phyloP scores from a whole-genome alignment of 2,888 invertebrate species.

The Dichetophora obliterata region DNA sequence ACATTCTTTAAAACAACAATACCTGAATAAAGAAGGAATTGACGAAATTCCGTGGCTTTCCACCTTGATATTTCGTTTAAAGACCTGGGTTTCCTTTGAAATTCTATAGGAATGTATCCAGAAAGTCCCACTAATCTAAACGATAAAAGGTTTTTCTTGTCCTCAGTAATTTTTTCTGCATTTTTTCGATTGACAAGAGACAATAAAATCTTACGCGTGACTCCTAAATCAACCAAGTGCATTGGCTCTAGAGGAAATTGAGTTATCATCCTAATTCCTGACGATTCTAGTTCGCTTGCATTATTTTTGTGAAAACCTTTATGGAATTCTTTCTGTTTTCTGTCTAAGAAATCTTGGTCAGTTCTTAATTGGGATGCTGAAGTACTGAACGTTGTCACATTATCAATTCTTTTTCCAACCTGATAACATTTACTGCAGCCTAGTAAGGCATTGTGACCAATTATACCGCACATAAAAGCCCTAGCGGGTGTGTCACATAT shows the following conservation, averaged over 20 bases:
- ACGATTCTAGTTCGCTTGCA: constrained; percentile 22
- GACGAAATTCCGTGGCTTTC: constrained; percentile 32
- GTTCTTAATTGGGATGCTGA: constrained; percentile 2
- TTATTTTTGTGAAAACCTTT: constrained; percentile 11
- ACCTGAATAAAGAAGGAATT: constrained; percentile 43
- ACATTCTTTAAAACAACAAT: constrained; percentile 38
- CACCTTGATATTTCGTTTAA: constrained; percentile 37
- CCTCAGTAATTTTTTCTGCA: no score
- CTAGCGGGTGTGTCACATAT: no score
- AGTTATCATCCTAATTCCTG: constrained; percentile 13
- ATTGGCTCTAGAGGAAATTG: constrained; percentile 6
- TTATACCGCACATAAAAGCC: no score
- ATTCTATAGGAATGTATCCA: constrained; percentile 37
- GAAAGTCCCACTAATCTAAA: constrained; percentile 19
- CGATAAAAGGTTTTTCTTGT: constrained; percentile 12
- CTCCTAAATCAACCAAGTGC: not conserved
- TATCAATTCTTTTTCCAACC: constrained; percentile 31
- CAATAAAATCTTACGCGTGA: not conserved
- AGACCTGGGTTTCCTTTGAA: constrained; percentile 39
- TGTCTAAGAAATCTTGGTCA: constrained; percentile 38
- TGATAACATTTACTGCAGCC: constrained; percentile 32
- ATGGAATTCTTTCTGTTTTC: constrained; percentile 18
- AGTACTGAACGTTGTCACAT: constrained; percentile 22
- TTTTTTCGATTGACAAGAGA: not conserved
- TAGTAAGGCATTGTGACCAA: no score